These are phyloP conservation scores for Upupa epops DNA, from an alignment of 2,113 vertebrate genomes.

Conservation along the genomic window DNA sequence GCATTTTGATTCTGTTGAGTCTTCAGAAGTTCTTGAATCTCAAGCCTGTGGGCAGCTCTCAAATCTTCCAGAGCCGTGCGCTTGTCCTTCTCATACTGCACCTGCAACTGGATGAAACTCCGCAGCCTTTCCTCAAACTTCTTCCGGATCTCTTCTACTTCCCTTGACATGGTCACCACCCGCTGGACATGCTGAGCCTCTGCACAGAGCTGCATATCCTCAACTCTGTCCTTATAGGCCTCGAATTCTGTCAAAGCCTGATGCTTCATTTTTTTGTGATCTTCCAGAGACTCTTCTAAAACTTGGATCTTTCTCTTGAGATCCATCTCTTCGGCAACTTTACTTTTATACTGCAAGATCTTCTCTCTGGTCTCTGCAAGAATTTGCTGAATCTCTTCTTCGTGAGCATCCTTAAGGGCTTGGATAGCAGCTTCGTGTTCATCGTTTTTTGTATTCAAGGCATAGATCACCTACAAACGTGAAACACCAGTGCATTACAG, in stretches of 20 bases:
- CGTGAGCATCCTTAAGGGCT: conserved; percentile 97
- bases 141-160: conserved; percentile 96
- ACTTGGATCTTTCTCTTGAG: conserved; percentile 92
- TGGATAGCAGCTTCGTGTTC: conserved; percentile 96
- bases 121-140: conserved; percentile 93
- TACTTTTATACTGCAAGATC: conserved; percentile 93
- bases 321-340: conserved; percentile 93
- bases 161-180: conserved; percentile 94
- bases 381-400: conserved; percentile 98
- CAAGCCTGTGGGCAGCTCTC: conserved; percentile 84
- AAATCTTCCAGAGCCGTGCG: conserved; percentile 87
- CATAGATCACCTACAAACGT: conserved; percentile 92
- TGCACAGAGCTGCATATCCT: conserved; percentile 95
- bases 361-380: conserved; percentile 96
- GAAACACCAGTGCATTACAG: neutral
- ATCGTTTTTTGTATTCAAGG: conserved; percentile 98
- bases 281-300: conserved; percentile 94
- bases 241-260: conserved; percentile 96
- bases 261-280: conserved; percentile 93
- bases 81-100: conserved; percentile 94
- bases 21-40: conserved; percentile 91
- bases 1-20: conserved; percentile 90
- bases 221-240: conserved; percentile 92
- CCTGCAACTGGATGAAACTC: conserved; percentile 87
- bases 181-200: conserved; percentile 97